These are phyloP conservation scores for Condylura cristata DNA, from an alignment of 2,113 vertebrate species.

Conservation along the genomic window DNA sequence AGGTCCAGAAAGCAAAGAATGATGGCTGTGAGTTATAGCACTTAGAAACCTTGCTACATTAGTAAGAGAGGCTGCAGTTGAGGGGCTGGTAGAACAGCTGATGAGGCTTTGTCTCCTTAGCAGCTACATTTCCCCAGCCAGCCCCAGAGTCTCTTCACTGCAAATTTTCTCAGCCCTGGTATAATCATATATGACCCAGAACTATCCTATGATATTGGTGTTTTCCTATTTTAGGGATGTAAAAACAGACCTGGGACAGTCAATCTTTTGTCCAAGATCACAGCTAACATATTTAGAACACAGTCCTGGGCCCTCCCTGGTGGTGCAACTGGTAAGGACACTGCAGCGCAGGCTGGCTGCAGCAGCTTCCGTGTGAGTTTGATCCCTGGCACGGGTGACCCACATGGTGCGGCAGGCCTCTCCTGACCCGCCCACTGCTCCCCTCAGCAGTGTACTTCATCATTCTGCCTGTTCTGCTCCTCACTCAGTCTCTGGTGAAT, in stretches of 20 bases:
- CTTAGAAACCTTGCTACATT: neutral
- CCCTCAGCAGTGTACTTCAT: too few relatives aligned
- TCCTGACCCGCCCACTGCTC: too few relatives aligned
- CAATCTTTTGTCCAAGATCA: neutral
- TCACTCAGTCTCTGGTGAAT: too few relatives aligned
- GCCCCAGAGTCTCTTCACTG: neutral
- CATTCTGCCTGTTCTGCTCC: too few relatives aligned
- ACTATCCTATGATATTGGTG: neutral
- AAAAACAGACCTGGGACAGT: neutral
- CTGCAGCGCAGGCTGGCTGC: too few relatives aligned
- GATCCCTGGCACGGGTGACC: too few relatives aligned
- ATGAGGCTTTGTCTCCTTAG: neutral
- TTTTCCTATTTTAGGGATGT: neutral
- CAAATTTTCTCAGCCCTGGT: neutral
- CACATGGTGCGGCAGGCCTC: too few relatives aligned
- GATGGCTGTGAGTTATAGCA: neutral
- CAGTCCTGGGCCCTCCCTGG: too few relatives aligned
- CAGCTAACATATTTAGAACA: neutral
- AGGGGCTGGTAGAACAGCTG: neutral
- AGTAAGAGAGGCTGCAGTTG: neutral
- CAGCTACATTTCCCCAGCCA: neutral
- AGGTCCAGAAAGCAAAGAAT: neutral
- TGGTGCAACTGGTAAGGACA: too few relatives aligned
- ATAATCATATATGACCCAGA: neutral
- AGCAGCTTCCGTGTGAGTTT: too few relatives aligned